A percentile compares a stretch with the other conserved stretches of the same genome.
Evolutionary conservation across 2,888 invertebrate species (phyloP).

Genomic region (Yponomeuta cagnagella): DNA sequence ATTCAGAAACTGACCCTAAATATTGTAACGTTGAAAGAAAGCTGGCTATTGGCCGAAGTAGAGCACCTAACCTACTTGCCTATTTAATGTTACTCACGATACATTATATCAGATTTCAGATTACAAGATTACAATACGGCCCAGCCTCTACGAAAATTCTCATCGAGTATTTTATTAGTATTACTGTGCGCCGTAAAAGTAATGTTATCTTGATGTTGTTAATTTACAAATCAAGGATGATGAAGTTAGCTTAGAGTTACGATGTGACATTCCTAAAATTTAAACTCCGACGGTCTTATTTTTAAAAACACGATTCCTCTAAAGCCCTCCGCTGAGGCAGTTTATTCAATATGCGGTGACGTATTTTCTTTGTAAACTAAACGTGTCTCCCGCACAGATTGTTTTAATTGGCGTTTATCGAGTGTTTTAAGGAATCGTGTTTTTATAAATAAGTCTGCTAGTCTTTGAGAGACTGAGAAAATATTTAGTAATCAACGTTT

Average conservation of each 20-base stretch:
- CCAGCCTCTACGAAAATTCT: conserved; percentile 31
- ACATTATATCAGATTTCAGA: conserved; percentile 62
- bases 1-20: background rate
- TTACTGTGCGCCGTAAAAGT: background rate
- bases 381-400: no score
- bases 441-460: background rate
- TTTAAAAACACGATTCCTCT: no score
- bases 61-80: background rate
- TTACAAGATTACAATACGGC: conserved; percentile 63
- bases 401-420: no score
- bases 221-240: background rate
- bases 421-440: no score
- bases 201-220: conserved; percentile 7
- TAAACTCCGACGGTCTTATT: background rate
- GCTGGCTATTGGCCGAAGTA: background rate
- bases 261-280: background rate
- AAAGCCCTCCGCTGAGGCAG: no score
- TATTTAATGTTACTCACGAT: background rate
- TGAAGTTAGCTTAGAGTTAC: background rate
- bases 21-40: background rate
- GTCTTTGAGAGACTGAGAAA: conserved; percentile 4
- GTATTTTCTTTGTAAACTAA: no score
- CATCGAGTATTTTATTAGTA: conserved; percentile 3
- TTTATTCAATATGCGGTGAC: no score
- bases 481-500: conserved; percentile 1